Percentiles rank a stretch among this genome's conserved stretches.
Conservation (phyloP, 2,113 vertebrate species). For the Cynopterus brachyotis region DNA sequence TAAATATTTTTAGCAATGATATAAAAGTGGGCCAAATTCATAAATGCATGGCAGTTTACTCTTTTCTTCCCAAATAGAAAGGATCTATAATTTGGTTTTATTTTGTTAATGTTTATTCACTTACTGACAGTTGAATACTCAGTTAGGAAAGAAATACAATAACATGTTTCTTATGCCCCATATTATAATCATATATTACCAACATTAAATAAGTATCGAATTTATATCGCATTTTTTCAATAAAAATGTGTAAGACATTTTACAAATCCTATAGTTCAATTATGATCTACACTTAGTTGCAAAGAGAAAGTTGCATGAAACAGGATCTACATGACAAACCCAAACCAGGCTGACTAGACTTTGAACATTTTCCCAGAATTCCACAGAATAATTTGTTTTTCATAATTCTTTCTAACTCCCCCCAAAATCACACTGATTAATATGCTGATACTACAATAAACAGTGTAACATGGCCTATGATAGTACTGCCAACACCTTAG, state of each 20-base stretch:
- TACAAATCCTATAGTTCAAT: not conserved
- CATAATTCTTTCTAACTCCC: not conserved
- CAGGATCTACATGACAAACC: not conserved
- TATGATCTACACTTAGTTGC: not conserved
- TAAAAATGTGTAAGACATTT: not conserved
- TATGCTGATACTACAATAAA: not conserved
- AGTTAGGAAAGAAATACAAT: not conserved
- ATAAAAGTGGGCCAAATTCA: not conserved
- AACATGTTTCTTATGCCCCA: not conserved
- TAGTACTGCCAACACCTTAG: not conserved
- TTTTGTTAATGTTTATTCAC: not conserved
- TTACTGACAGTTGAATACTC: not conserved
- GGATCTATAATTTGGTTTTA: not conserved
- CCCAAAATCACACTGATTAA: not conserved
- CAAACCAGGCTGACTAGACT: not conserved
- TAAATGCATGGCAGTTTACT: not conserved
- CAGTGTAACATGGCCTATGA: not conserved
- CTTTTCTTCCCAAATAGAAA: slow-evolving; percentile 9
- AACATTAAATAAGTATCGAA: not conserved
- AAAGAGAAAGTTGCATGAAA: not conserved
- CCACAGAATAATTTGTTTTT: not conserved
- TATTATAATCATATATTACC: not conserved
- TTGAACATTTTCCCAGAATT: not conserved
- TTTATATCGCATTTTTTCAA: not conserved
- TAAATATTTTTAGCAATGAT: not conserved